Base-by-base conservation (phyloP, 2,888 invertebrate genomes). In the Ferrisia virgata region DNA sequence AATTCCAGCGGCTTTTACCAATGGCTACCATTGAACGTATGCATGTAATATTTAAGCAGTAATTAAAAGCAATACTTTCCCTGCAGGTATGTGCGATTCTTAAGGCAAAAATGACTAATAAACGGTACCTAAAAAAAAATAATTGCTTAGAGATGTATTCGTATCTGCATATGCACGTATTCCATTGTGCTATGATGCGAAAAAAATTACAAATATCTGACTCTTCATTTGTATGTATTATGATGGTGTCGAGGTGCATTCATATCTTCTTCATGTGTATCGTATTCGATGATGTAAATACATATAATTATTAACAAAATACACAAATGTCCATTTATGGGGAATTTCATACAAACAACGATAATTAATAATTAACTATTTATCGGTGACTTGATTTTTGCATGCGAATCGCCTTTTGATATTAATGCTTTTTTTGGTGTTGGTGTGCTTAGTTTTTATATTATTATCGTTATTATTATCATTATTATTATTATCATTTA, bases 1-100 rank as follows among this genome's bases (percentile, higher is more conserved):
- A 92, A 97, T 97, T 93, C 97, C 97, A 91, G 96, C 97, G 92
- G 96, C 96, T 91, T 97, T 97, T 92, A 97, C 97, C 92, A 97
- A 97, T 92, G 97, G 97, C 92, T 97, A 96, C 93, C 96, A 97
- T 93, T 95, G 94, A 95, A 89, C 89, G 88, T 84, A 13, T 84
- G 84, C 84, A 84, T 84, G 88, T 84, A 84, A 84, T 84, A 82
- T 47, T 53, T 53, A 81, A 81, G 53, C 47, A 47, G 53, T 81
- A 72, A 72, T 82, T 82, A 82, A 82, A 82, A 64, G 82, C 82
- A 82, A 81, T 81, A 81, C 81, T 81, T 53, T 36, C 64, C 64
- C 64, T 64, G 81, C 81, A 81, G 81, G 81, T 81, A 81, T 64
- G 81, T 81, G 81, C 39, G 53, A 81, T 22, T 33, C 22, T 58